These are phyloP conservation scores for Phymatocera aterrima DNA, from an alignment of 2,888 invertebrate species.

Conservation along the genomic window DNA sequence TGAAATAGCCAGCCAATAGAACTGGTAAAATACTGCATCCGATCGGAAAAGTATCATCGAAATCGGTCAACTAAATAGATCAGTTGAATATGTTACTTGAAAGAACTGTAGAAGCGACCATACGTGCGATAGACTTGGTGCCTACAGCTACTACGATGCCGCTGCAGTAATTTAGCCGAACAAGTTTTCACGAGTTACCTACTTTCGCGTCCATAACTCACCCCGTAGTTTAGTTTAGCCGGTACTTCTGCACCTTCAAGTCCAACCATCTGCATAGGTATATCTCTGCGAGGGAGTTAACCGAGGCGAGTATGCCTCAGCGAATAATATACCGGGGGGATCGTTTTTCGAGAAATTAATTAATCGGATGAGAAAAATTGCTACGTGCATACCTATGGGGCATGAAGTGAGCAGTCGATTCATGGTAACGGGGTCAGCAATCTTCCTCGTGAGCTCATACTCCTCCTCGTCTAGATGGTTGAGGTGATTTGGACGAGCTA, in stretches of 20 bases:
- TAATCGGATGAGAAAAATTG: no score
- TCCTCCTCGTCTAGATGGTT: neutral
- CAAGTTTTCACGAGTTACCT: neutral
- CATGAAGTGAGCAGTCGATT: neutral
- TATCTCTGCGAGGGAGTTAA: neutral
- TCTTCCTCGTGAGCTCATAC: neutral
- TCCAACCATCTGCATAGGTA: slow-evolving; percentile 7
- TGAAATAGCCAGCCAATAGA: no score
- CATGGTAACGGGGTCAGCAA: neutral
- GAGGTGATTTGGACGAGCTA: neutral
- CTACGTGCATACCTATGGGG: no score
- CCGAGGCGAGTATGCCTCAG: no score
- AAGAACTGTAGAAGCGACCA: neutral
- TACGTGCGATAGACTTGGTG: neutral
- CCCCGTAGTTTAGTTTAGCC: neutral
- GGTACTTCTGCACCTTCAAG: slow-evolving; percentile 4
- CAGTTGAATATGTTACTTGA: neutral
- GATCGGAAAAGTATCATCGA: no score
- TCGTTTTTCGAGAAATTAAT: no score
- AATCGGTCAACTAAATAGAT: no score
- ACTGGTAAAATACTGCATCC: no score
- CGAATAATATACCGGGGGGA: no score
- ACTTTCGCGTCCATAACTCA: slow-evolving; percentile 1
- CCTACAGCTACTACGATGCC: neutral
- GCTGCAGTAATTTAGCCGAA: slow-evolving; percentile 11